Evolutionary conservation across 2,888 invertebrate species (phyloP).

Genomic region (Auanema freiburgensis): DNA sequence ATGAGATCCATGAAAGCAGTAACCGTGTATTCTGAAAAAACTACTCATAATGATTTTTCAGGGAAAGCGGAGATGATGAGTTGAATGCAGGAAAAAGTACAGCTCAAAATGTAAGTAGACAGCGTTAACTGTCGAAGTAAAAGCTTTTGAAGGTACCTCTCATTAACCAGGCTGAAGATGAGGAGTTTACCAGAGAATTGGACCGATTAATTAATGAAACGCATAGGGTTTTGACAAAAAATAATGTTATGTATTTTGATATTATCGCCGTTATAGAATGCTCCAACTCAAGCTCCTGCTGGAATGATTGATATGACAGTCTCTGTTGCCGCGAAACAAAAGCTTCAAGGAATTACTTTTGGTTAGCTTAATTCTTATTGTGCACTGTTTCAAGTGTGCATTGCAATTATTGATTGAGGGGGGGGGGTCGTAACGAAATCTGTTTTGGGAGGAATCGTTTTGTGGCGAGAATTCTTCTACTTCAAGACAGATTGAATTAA

Average conservation of each 20-base stretch:
- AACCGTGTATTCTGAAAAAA: neutral
- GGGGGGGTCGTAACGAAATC: constrained; percentile 3
- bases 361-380: constrained; percentile 29
- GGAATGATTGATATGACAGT: constrained; percentile 46
- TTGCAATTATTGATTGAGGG: neutral
- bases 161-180: constrained; percentile 43
- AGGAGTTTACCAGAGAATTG: constrained; percentile 55
- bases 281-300: constrained; percentile 22
- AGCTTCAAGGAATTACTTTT: constrained; percentile 49
- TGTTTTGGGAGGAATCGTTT: constrained; percentile 5
- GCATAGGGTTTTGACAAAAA: constrained; percentile 12
- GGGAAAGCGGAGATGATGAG: neutral
- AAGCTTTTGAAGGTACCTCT: neutral
- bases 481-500: constrained; percentile 19
- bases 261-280: constrained; percentile 24
- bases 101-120: neutral
- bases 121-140: too few species aligned
- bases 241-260: constrained; percentile 9
- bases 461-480: constrained; percentile 8
- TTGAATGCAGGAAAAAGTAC: neutral
- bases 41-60: neutral
- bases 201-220: constrained; percentile 53
- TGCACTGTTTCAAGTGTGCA: neutral
- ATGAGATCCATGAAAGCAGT: too few species aligned
- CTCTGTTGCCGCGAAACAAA: constrained; percentile 51